Conservation (phyloP, 2,113 vertebrate species). For the Piprites chloris region DNA sequence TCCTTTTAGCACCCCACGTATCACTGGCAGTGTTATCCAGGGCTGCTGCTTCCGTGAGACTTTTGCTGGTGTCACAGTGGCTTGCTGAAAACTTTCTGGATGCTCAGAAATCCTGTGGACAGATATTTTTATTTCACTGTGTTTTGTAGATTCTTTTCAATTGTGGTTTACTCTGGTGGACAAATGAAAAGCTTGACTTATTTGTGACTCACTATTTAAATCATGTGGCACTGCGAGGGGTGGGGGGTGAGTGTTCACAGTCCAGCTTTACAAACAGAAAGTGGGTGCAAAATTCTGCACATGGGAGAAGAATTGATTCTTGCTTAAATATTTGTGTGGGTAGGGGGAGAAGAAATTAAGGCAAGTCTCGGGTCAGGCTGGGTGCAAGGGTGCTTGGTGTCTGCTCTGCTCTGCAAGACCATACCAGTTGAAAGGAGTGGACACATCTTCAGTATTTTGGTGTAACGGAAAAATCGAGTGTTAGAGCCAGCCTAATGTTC, state of each 20-base stretch:
- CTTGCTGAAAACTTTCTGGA: background rate
- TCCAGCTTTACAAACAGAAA: background rate
- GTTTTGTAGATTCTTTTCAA: background rate
- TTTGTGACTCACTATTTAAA: background rate
- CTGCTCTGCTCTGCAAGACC: background rate
- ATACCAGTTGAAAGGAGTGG: background rate
- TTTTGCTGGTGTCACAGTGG: background rate
- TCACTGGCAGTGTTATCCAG: background rate
- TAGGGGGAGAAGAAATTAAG: background rate
- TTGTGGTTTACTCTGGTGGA: background rate
- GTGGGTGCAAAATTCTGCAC: background rate
- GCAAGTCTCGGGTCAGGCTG: background rate
- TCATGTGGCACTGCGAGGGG: background rate
- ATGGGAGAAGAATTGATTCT: background rate
- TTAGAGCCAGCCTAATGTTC: background rate
- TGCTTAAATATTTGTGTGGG: background rate
- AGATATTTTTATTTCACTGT: background rate
- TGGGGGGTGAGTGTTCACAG: background rate
- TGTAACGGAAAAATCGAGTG: background rate
- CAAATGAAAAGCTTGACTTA: background rate
- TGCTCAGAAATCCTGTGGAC: background rate
- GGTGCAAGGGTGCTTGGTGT: background rate
- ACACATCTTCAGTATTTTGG: background rate
- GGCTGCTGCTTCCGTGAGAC: background rate
- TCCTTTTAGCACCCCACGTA: background rate